phyloP scores from a whole-genome alignment of 2,888 invertebrate species.

The Macrophya alboannulata region DNA sequence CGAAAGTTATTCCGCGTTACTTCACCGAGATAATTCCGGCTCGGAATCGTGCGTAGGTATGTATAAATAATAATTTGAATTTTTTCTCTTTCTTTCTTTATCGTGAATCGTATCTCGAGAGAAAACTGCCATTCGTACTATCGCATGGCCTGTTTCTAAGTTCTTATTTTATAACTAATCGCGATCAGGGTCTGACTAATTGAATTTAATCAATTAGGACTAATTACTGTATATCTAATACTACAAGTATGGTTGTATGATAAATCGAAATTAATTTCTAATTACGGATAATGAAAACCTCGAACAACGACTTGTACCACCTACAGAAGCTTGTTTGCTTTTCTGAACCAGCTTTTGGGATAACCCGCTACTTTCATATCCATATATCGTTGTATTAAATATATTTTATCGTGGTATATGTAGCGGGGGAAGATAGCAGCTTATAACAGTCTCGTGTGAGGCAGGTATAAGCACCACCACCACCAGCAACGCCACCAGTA shows the following conservation, averaged over 20 bases:
- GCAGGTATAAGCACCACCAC: conserved; percentile 11
- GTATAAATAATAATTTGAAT: neutral
- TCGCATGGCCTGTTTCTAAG: neutral
- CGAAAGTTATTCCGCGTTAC: neutral
- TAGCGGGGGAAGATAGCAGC: neutral
- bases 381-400: conserved; percentile 2
- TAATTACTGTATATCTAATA: neutral
- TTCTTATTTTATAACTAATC: neutral
- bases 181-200: neutral
- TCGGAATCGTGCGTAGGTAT: neutral
- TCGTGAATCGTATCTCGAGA: neutral
- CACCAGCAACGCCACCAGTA: neutral
- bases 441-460: neutral
- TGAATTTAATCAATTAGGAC: neutral
- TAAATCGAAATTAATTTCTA: conserved; percentile 8
- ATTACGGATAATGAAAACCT: neutral
- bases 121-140: neutral
- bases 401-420: neutral
- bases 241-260: conserved; percentile 54
- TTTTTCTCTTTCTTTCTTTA: neutral
- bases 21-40: neutral
- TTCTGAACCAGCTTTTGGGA: neutral
- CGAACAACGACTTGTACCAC: neutral
- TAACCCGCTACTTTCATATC: neutral
- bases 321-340: neutral